phyloP scores from a whole-genome alignment of 2,797 vertebrate genomes.

The Mormyrus hasselquistii region DNA sequence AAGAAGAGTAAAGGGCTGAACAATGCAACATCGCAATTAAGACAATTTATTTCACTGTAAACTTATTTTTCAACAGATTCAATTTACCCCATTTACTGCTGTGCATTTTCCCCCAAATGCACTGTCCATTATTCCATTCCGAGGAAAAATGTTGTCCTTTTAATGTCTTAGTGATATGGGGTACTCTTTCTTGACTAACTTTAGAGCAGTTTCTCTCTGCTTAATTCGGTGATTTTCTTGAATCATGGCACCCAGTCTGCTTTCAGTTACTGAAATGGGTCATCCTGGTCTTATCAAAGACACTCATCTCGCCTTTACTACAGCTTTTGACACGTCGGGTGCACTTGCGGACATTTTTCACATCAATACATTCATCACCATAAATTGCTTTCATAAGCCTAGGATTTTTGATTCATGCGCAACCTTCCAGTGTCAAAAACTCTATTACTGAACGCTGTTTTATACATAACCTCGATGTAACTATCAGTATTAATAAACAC shows the following conservation, averaged over 20 bases:
- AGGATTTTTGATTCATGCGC: neutral
- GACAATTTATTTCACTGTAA: neutral
- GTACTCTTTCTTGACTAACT: neutral
- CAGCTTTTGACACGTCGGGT: neutral
- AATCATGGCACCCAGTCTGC: neutral
- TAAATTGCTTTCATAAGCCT: neutral
- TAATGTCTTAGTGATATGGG: neutral
- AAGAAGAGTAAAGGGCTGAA: neutral
- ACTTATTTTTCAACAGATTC: neutral
- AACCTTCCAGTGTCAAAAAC: neutral
- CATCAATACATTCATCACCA: neutral
- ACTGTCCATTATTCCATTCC: neutral
- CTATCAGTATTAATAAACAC: neutral
- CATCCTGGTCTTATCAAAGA: neutral
- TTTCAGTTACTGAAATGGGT: neutral
- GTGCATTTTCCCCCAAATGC: neutral
- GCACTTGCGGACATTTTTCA: neutral
- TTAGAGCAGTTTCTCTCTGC: neutral
- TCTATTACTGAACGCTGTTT: neutral
- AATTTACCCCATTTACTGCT: neutral
- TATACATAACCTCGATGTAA: neutral
- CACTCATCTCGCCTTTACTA: neutral
- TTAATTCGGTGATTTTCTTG: neutral
- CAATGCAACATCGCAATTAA: neutral
- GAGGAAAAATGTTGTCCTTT: neutral